These are phyloP conservation scores for Tetramorium alpestre DNA, from an alignment of 1,140 invertebrate species.

Conservation along the genomic window DNA sequence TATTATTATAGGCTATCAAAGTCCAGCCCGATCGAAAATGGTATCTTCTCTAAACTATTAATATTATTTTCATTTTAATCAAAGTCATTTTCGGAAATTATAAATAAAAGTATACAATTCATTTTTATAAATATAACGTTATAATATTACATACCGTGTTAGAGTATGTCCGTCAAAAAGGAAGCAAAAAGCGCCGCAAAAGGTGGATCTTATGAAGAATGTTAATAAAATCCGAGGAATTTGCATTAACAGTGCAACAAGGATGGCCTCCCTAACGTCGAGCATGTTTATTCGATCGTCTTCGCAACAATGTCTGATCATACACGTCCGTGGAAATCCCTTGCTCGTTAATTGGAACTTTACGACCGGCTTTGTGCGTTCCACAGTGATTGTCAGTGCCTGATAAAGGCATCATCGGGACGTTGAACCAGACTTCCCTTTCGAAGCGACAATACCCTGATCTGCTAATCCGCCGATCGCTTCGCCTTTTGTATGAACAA, in stretches of 20 bases:
- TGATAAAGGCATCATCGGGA: slow-evolving; percentile 72
- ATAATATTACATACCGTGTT: neutral
- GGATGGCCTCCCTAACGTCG: neutral
- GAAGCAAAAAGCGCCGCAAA: neutral
- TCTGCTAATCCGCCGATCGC: slow-evolving; percentile 17
- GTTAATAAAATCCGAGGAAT: slow-evolving; percentile 43
- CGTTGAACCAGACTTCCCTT: slow-evolving; percentile 66
- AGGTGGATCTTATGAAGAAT: slow-evolving; percentile 24
- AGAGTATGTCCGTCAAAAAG: neutral
- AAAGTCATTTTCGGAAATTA: neutral
- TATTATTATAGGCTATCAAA: no score
- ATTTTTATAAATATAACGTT: neutral
- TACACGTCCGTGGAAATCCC: neutral
- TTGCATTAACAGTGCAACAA: slow-evolving; percentile 8
- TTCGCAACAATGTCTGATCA: slow-evolving; percentile 32
- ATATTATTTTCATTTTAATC: neutral
- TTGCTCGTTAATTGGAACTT: slow-evolving; percentile 75
- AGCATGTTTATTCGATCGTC: slow-evolving; percentile 31
- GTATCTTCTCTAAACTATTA: neutral
- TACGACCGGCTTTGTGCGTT: slow-evolving; percentile 69
- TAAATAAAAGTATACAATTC: neutral
- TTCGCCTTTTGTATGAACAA: neutral
- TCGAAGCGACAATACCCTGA: neutral
- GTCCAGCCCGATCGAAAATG: no score
- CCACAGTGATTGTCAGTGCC: slow-evolving; percentile 58